A percentile compares a stretch with the other conserved stretches of the same genome.
phyloP scores from a whole-genome alignment of 2,113 vertebrate genomes.

The Erythrocercus mccallii region DNA sequence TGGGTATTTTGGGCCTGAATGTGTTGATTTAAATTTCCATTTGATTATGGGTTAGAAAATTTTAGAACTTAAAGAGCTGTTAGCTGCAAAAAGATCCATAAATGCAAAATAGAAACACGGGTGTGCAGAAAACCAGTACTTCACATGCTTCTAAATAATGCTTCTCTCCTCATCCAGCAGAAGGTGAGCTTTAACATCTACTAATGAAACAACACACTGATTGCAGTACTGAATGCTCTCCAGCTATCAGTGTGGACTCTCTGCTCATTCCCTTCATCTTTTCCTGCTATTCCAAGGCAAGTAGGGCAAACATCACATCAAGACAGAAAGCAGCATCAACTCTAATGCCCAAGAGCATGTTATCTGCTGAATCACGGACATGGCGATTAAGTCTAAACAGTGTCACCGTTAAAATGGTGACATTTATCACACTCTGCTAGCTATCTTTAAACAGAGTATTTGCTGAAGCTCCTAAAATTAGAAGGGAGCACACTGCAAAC shows the following conservation, averaged over 20 bases:
- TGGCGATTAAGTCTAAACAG: not conserved
- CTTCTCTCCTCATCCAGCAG: not conserved
- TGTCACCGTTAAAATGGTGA: not conserved
- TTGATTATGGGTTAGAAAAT: not conserved
- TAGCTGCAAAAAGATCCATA: not conserved
- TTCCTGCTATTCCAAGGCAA: not conserved
- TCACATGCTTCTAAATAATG: not conserved
- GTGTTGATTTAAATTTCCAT: not conserved
- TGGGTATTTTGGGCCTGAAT: not conserved
- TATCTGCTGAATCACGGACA: slow-evolving; percentile 42
- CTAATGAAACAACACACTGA: not conserved
- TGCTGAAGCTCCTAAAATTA: slow-evolving; percentile 48
- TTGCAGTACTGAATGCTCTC: not conserved
- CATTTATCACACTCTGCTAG: slow-evolving; percentile 1
- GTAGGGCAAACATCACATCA: not conserved
- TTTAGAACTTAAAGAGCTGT: not conserved
- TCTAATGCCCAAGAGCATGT: not conserved
- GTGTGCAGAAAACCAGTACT: not conserved
- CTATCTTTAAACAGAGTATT: slow-evolving; percentile 49
- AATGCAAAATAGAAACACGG: not conserved
- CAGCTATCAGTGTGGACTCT: not conserved
- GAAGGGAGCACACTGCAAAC: slow-evolving; percentile 40
- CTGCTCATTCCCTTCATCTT: not conserved
- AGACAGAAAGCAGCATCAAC: not conserved
- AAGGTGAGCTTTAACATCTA: not conserved